phyloP scores from a whole-genome alignment of 2,888 invertebrate species.

The Pristionchus fissidentatus region DNA sequence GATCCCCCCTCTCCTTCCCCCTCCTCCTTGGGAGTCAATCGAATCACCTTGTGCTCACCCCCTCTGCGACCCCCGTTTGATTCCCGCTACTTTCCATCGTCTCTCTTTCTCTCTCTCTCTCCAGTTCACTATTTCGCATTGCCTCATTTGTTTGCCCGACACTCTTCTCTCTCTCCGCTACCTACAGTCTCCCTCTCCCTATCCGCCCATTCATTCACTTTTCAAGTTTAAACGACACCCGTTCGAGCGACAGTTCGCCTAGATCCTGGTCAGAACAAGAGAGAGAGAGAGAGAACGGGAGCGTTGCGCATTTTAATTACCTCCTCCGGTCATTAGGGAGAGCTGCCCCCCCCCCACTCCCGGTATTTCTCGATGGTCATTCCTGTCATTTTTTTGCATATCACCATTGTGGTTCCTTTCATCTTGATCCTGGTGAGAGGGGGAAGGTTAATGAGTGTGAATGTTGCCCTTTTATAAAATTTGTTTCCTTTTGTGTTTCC shows the following conservation, averaged over 20 bases:
- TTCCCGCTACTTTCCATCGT: neutral
- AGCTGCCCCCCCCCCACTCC: neutral
- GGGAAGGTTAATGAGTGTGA: conserved; percentile 26
- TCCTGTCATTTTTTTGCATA: neutral
- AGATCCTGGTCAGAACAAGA: conserved; percentile 19
- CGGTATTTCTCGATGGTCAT: no score
- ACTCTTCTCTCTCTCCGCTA: neutral
- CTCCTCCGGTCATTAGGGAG: neutral
- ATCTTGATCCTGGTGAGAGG: neutral
- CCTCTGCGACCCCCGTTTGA: neutral
- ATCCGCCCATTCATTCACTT: conserved; percentile 9
- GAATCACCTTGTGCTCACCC: neutral
- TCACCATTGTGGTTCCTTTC: neutral
- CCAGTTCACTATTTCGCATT: conserved; percentile 10
- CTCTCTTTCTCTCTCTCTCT: neutral
- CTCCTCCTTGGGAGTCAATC: no score
- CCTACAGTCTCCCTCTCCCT: neutral
- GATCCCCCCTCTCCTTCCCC: no score
- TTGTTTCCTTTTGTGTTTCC: neutral
- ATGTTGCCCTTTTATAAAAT: conserved; percentile 2
- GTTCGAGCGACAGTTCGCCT: conserved; percentile 22
- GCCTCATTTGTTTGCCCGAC: neutral
- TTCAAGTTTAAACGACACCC: conserved; percentile 34
- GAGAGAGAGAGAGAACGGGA: no score
- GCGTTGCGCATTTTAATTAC: neutral